A percentile compares a stretch with the other conserved stretches of the same genome.
phyloP scores from a whole-genome alignment of 2,113 vertebrate species.

The Psettodes erumei region DNA sequence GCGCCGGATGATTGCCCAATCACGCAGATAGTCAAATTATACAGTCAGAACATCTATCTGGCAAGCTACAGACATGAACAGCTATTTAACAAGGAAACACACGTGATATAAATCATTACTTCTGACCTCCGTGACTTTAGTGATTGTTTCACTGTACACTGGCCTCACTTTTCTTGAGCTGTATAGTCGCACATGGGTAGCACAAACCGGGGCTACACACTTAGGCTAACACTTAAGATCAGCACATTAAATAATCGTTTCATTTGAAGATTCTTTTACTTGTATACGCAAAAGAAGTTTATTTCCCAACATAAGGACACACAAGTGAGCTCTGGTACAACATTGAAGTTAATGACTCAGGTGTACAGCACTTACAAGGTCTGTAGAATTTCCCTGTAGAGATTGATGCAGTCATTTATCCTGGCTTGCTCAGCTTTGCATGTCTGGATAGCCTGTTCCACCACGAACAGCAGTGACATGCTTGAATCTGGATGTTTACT shows the following conservation, averaged over 20 bases:
- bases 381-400: constrained; percentile 63
- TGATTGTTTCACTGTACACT: not conserved
- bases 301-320: not conserved
- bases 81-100: fast-evolving
- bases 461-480: constrained; percentile 67
- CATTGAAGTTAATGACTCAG: fast-evolving
- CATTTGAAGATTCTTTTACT: not conserved
- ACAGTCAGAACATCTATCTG: too few relatives aligned
- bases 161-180: not conserved
- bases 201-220: not conserved
- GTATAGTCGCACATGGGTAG: too few relatives aligned
- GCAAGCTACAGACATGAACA: too few relatives aligned
- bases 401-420: constrained; percentile 60
- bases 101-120: not conserved
- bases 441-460: constrained; percentile 64
- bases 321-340: not conserved
- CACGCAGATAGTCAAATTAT: not conserved
- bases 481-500: not conserved
- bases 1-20: constrained; percentile 9
- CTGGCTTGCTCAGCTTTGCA: constrained; percentile 74
- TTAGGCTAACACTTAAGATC: too few relatives aligned
- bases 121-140: not conserved
- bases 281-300: not conserved
- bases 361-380: constrained; percentile 70
- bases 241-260: too few relatives aligned